Percentiles rank a stretch among this genome's conserved stretches.
phyloP scores from a whole-genome alignment of 2,797 vertebrate species.

The Sebastolobus altivelis region DNA sequence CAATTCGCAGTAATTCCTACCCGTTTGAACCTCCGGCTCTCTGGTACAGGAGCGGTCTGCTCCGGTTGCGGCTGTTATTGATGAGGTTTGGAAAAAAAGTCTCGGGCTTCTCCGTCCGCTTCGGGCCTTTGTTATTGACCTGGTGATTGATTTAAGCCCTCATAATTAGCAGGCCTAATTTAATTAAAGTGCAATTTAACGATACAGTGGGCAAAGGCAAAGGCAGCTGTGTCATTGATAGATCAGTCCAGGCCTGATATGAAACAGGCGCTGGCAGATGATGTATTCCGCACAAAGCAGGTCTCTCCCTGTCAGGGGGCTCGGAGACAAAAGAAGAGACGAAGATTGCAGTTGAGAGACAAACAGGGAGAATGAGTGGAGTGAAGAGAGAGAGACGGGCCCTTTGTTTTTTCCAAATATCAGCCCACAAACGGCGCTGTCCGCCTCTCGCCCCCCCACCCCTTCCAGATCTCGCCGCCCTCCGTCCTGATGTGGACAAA shows the following conservation, averaged over 20 bases:
- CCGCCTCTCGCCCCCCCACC: conserved; percentile 38
- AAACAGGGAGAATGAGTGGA: conserved; percentile 38
- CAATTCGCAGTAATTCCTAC: conserved; percentile 80
- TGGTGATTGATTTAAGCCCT: conserved; percentile 88
- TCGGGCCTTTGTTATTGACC: conserved; percentile 85
- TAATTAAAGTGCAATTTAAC: conserved; percentile 89
- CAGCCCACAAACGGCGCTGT: conserved; percentile 48
- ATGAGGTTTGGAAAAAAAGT: conserved; percentile 78
- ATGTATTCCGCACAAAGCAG: conserved; percentile 73
- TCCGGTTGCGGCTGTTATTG: conserved; percentile 81
- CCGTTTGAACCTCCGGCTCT: conserved; percentile 78
- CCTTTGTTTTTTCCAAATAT: conserved; percentile 64
- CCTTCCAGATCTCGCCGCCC: conserved; percentile 35
- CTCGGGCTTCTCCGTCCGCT: conserved; percentile 68
- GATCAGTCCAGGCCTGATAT: conserved; percentile 81
- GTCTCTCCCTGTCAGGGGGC: conserved; percentile 49
- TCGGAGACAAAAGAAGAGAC: conserved; percentile 36
- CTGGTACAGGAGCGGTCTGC: conserved; percentile 59
- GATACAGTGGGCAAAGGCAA: conserved; percentile 82
- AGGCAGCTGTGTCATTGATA: conserved; percentile 85
- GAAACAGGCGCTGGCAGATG: conserved; percentile 81
- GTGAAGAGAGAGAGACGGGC: conserved; percentile 13
- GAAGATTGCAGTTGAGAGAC: conserved; percentile 40
- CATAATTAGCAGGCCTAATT: conserved; percentile 88
- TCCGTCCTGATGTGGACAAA: conserved; percentile 75